Conservation (phyloP, 1,140 invertebrate genomes). For the Panulirus ornatus region DNA sequence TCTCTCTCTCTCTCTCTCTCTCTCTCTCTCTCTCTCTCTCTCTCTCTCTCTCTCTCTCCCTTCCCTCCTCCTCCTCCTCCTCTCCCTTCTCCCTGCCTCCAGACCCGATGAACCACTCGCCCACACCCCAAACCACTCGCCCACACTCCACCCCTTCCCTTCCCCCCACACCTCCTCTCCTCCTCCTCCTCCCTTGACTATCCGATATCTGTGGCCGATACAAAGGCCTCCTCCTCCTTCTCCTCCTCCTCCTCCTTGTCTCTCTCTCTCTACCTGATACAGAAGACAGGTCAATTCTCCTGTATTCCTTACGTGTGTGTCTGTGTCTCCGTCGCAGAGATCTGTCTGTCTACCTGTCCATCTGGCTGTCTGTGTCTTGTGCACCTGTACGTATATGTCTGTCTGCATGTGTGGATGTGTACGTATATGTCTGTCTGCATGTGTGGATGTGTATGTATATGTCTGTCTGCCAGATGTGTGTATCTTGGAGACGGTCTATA, state of each 20-base stretch:
- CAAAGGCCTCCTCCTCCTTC: neutral
- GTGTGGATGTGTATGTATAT: too few relatives aligned
- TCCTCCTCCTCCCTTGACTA: neutral
- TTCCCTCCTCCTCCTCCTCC: neutral
- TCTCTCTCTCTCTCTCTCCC: constrained; percentile 18
- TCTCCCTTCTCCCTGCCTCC: neutral
- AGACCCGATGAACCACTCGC: neutral
- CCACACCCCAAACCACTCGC: neutral
- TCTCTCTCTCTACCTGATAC: neutral
- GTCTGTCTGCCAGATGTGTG: too few relatives aligned
- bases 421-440: too few relatives aligned
- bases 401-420: neutral
- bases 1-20: neutral
- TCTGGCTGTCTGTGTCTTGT: too few relatives aligned
- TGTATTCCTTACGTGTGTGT: too few relatives aligned
- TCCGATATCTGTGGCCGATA: too few relatives aligned
- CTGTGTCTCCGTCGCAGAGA: too few relatives aligned
- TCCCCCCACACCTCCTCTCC: neutral
- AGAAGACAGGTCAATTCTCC: too few relatives aligned
- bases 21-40: neutral
- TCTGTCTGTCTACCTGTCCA: too few relatives aligned
- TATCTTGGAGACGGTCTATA: too few relatives aligned
- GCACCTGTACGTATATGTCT: neutral
- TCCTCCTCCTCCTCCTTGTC: neutral
- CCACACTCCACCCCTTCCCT: neutral